phyloP scores from a whole-genome alignment of 2,113 vertebrate species.

The Crotophaga sulcirostris region DNA sequence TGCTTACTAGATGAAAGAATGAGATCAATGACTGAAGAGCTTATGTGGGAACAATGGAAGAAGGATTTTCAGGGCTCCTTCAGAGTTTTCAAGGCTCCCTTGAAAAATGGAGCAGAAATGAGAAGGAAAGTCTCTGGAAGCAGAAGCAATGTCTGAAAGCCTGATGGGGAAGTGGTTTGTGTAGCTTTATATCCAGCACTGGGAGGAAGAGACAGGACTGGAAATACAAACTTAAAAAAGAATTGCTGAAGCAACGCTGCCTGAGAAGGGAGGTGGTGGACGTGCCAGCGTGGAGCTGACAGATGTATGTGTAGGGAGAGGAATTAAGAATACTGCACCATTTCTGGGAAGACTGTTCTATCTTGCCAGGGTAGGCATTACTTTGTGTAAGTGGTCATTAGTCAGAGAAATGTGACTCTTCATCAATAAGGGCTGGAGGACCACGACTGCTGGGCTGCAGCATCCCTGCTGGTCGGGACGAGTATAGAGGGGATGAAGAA shows the following conservation, averaged over 20 bases:
- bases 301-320: neutral
- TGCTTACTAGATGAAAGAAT: slow-evolving; percentile 22
- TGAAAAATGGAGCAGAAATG: neutral
- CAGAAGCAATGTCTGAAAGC: neutral
- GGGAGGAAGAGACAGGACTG: neutral
- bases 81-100: neutral
- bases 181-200: neutral
- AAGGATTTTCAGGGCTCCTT: slow-evolving; percentile 10
- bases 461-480: neutral
- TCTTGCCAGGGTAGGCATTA: neutral
- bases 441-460: neutral
- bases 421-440: neutral
- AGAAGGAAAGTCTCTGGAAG: neutral
- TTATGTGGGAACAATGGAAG: neutral
- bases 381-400: neutral
- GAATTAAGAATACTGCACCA: neutral
- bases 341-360: neutral
- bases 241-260: neutral
- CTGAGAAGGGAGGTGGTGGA: neutral
- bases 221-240: neutral
- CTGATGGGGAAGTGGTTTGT: neutral
- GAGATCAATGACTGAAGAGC: neutral
- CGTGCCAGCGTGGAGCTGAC: neutral
- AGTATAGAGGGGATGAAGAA: neutral
- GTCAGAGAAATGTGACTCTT: neutral